Conservation (phyloP, 2,113 vertebrate genomes). For the Tichodroma muraria region DNA sequence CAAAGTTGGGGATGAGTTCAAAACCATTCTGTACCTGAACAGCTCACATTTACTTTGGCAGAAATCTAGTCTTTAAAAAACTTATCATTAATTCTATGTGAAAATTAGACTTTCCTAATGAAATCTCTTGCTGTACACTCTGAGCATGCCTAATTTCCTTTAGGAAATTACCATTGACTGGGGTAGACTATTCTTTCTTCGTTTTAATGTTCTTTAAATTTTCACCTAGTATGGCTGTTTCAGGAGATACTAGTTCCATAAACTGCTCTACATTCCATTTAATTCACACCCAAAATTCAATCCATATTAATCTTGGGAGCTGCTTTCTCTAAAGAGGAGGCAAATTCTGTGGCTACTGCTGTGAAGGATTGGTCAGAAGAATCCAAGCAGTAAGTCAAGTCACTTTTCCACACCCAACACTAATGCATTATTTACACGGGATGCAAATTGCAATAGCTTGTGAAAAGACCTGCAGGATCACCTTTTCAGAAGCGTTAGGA, state of each 20-base stretch:
- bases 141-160: not conserved
- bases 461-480: not conserved
- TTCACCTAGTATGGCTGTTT: not conserved
- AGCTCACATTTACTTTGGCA: not conserved
- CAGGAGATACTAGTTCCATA: not conserved
- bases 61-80: not conserved
- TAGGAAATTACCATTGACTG: not conserved
- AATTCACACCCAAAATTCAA: not conserved
- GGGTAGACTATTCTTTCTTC: not conserved
- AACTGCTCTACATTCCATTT: not conserved
- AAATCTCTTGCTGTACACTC: not conserved
- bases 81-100: not conserved
- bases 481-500: constrained; percentile 34
- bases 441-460: not conserved
- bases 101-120: not conserved
- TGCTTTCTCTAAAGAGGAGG: not conserved
- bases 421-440: not conserved
- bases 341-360: not conserved
- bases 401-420: not conserved
- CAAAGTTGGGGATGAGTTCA: not conserved
- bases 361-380: not conserved
- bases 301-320: not conserved
- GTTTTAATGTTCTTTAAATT: not conserved
- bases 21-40: not conserved
- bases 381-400: not conserved